phyloP scores from a whole-genome alignment of 2,113 vertebrate species.

The Orcinus orca region DNA sequence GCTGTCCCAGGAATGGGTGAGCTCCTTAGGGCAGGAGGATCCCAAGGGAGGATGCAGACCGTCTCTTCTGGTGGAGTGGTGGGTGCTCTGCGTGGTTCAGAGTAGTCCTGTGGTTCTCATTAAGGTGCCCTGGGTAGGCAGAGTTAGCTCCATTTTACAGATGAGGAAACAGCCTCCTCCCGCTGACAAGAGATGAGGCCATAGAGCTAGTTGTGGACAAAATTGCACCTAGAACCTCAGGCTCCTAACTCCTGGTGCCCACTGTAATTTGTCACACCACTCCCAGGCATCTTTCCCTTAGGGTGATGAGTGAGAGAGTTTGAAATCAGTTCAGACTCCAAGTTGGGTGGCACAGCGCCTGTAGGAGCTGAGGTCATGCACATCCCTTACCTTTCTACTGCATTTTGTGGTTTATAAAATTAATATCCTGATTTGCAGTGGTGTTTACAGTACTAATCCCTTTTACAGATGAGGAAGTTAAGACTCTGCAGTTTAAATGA shows the following conservation, averaged over 20 bases:
- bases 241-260: neutral
- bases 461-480: neutral
- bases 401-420: neutral
- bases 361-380: constrained; percentile 39
- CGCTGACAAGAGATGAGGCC: neutral
- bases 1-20: neutral
- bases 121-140: neutral
- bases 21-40: neutral
- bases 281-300: neutral
- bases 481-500: neutral
- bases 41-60: neutral
- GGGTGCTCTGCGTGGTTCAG: neutral
- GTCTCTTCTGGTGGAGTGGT: neutral
- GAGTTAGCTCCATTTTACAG: neutral
- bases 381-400: neutral
- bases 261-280: neutral
- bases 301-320: constrained; percentile 16
- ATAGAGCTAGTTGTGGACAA: neutral
- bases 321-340: constrained; percentile 14
- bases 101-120: neutral
- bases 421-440: neutral
- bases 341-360: neutral
- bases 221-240: neutral
- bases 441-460: neutral
- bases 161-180: neutral